Evolutionary conservation across 2,113 vertebrate species (phyloP), one percentile per base, ranked within the genome.

Genomic region (Cheirogaleus medius): DNA sequence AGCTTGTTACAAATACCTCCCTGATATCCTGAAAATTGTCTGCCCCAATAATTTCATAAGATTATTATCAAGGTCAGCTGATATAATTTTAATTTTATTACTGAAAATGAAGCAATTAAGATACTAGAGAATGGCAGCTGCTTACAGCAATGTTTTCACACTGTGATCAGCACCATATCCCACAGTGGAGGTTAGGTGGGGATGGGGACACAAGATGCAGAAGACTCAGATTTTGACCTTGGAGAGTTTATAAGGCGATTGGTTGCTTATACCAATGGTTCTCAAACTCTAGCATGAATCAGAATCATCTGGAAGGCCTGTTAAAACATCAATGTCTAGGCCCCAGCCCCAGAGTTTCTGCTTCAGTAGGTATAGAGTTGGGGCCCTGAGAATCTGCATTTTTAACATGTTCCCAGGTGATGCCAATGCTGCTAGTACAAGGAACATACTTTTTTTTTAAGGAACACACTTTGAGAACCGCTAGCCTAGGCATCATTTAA

Each of bases 1-100:
- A 89, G 4, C 69, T 39, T 93, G 25, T 78, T 82, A 63, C 78
- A 91, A 94, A 69, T 69, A 69, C 37, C 68, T 77, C n/a, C 29
- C 42, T 93, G 54, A 85, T 49, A 85, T 90, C 80, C 20, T 94
- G 32, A 94, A 84, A 91, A 74, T 47, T 84, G 11, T 3, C 56
- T 64, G 37, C 32, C 8, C 39, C 63, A 39, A 14, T 10, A 77
- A 92, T 12, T 47, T 84, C 47, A 77, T 64, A 39, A 73, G 29
- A 91, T 82, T 87, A 29, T 42, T 87, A n/a, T 91, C 49, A 95
- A 71, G 76, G 64, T 56, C 89, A 77, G 47, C 23, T 69, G 37
- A 32, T 78, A 77, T 14, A 82, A 69, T 73, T 60, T 76, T 47
- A 68, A 76, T 94, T 96, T 96, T 93, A 47, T 90, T 69, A 68